These are phyloP conservation scores for Geopemphigus sp. DNA, from an alignment of 1,140 invertebrate genomes.

Conservation along the genomic window DNA sequence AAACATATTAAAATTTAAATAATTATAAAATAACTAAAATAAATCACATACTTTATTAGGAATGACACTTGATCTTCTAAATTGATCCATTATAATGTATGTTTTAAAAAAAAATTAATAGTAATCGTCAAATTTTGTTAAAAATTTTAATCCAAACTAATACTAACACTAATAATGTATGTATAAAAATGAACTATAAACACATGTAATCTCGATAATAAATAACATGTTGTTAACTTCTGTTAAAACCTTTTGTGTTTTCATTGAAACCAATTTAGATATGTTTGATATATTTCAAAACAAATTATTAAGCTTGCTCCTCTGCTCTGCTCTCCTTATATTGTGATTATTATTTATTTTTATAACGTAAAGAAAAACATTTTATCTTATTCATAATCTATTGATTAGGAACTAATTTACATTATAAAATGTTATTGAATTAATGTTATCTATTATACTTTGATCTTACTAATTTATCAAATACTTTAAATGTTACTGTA, in stretches of 20 bases:
- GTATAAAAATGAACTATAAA: background rate
- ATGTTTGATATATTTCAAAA: background rate
- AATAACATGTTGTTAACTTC: background rate
- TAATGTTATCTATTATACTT: slow-evolving; percentile 21
- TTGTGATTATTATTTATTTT: background rate
- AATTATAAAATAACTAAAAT: background rate
- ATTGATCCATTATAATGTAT: slow-evolving; percentile 9
- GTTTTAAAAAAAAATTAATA: background rate
- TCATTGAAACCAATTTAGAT: slow-evolving; percentile 30
- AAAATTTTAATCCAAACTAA: background rate
- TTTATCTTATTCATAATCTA: background rate
- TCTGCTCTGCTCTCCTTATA: background rate
- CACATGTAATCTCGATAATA: background rate
- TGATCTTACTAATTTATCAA: background rate
- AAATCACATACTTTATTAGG: slow-evolving; percentile 37
- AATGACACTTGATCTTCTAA: slow-evolving; percentile 39
- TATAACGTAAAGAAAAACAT: background rate
- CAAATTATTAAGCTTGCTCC: slow-evolving; percentile 16
- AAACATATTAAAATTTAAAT: slow-evolving; percentile 18
- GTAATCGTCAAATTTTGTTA: background rate
- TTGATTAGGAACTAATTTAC: slow-evolving; percentile 5
- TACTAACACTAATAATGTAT: background rate
- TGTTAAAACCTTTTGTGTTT: slow-evolving; percentile 15
- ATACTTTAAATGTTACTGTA: background rate
- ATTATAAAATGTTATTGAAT: background rate